These are phyloP conservation scores for Hoplostethus mediterraneus DNA, from an alignment of 2,797 vertebrate genomes.

Conservation along the genomic window DNA sequence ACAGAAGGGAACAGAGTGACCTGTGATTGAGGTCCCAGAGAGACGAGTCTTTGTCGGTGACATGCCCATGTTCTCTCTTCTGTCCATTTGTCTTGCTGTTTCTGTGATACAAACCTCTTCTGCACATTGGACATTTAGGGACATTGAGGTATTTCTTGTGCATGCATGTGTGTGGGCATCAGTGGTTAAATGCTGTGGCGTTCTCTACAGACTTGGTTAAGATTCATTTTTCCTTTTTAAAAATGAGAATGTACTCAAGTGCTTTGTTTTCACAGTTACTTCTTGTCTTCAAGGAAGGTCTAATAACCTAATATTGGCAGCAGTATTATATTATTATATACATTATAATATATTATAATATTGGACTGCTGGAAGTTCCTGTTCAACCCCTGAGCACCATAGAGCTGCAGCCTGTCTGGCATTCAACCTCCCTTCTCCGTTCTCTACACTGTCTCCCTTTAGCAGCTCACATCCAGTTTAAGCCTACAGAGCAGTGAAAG, in stretches of 20 bases:
- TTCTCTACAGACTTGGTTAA: slow-evolving; percentile 24
- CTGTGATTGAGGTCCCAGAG: neutral
- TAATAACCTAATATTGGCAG: slow-evolving; percentile 49
- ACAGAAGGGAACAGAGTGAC: slow-evolving; percentile 10
- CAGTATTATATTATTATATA: no score
- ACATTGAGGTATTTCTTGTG: neutral
- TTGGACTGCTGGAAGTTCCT: slow-evolving; percentile 29
- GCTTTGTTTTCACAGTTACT: slow-evolving; percentile 41
- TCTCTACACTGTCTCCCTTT: no score
- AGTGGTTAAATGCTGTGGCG: slow-evolving; percentile 42
- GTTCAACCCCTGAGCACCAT: slow-evolving; percentile 25
- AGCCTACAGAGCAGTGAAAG: no score
- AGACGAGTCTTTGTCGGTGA: neutral
- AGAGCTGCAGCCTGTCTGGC: no score
- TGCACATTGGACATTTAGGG: slow-evolving; percentile 6
- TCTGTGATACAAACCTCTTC: neutral
- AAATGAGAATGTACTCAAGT: slow-evolving; percentile 34
- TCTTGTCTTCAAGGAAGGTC: slow-evolving; percentile 28
- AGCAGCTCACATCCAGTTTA: no score
- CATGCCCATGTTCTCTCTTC: neutral
- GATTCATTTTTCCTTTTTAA: slow-evolving; percentile 11
- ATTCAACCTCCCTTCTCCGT: no score
- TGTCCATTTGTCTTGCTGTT: slow-evolving; percentile 8
- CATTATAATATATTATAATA: no score
- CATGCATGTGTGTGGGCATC: slow-evolving; percentile 5